Conservation (phyloP, 92 coral and sea anemone genomes). For the Umimayanthus kanabou region DNA sequence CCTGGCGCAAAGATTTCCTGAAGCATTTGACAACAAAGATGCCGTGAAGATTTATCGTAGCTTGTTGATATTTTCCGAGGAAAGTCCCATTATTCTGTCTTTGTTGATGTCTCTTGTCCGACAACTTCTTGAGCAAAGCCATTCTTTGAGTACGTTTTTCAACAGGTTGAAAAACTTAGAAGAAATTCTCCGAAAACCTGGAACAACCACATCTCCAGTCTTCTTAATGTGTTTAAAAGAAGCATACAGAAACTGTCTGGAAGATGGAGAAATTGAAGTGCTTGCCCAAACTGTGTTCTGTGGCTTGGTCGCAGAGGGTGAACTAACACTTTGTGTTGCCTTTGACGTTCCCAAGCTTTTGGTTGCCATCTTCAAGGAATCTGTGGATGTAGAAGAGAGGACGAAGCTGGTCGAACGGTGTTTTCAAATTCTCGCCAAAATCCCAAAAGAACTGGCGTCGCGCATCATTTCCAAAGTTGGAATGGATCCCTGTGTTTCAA, state of each 20-base stretch:
- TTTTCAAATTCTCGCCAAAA: not conserved
- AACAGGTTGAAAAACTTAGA: not conserved
- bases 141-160: not conserved
- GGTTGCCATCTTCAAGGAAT: not conserved
- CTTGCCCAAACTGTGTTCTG: not conserved
- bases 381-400: not conserved
- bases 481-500: not conserved
- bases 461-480: not conserved
- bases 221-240: not conserved
- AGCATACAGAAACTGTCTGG: not conserved
- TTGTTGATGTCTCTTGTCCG: not conserved
- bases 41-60: not conserved
- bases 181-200: not conserved
- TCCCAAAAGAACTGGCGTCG: not conserved
- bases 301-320: not conserved
- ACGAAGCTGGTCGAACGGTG: not conserved
- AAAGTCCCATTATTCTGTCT: not conserved
- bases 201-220: not conserved
- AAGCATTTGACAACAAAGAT: not conserved
- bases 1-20: not conserved
- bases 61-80: not conserved
- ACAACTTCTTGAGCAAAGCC: not conserved
- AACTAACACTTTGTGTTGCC: not conserved
- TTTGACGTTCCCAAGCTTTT: slow-evolving; percentile 6
- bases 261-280: not conserved